Base-by-base conservation (phyloP, 2,888 invertebrate species). In the Aspidiotus destructor region DNA sequence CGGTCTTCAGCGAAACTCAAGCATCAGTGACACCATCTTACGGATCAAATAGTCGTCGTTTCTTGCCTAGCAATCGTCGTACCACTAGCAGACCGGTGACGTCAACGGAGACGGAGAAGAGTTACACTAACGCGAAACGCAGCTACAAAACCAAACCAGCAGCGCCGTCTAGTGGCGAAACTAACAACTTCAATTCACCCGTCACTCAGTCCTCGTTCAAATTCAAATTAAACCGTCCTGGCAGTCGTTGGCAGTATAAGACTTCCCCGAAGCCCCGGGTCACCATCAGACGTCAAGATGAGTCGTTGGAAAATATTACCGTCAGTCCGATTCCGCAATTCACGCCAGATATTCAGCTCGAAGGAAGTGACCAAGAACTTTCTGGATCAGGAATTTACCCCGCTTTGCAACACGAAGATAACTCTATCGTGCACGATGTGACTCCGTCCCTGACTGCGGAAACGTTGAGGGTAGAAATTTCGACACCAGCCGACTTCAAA, bases 211-310 rank as follows among this genome's bases (percentile, higher is more conserved):
- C 86, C 72, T 79, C 88, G 70, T 88, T 88, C 75, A 89, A 89
- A 78, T 86, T 90, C 74, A 92, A 91, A 77, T 79, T 92, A 57
- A 88, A 89, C 75, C 82, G 91, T 60, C 82, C 89, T 9, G 91
- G 87, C 60, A 91, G 91, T 69, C 85, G 92, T 73, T 92, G 92
- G 92, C 89, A 91, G 74, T 92, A 92, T 78, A 92, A 91, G 79
- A 90, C 92, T 10, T 88, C 91, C 40, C 86, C 91, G 0, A 92
- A 91, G 77, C 92, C 92, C 6, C 84, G 90, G 76, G 86, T 92
- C 9, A 85, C 85, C 62, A 91, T 92, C 73, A 81, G 89, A 65
- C 88, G 89, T 75, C 83, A 84, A 73, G 81, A 80, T 72, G 81
- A 81, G 69, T 58, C 48, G 69, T 55, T 68, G 40, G 71, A 72